Percentiles rank a stretch among this genome's conserved stretches.
Conservation (phyloP, 1,140 invertebrate species). For the Penaeus indicus region DNA sequence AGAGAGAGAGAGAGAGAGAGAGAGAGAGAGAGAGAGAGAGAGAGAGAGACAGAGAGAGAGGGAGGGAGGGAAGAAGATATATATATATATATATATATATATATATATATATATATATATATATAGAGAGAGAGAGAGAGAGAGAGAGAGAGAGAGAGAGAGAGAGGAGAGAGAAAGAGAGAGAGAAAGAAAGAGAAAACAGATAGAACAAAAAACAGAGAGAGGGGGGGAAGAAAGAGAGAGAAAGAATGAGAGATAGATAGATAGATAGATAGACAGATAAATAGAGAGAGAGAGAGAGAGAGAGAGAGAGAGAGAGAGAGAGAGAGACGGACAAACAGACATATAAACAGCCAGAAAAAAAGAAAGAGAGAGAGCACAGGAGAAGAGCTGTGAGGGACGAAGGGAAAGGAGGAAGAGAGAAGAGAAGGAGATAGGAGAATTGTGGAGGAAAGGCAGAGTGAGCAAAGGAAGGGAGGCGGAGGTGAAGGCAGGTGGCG, state of each 20-base stretch:
- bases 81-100: neutral
- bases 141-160: too few species aligned
- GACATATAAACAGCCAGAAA: neutral
- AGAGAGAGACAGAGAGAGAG: neutral
- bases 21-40: too few species aligned
- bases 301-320: neutral
- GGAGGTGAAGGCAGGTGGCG: too few species aligned
- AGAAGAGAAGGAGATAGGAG: too few species aligned
- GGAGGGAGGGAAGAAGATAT: neutral
- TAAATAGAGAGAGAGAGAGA: neutral
- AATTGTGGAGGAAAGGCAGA: too few species aligned
- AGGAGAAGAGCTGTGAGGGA: neutral
- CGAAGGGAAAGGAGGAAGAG: neutral
- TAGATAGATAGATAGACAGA: neutral
- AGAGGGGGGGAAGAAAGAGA: too few species aligned
- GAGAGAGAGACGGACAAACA: neutral
- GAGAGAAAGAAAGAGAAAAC: neutral
- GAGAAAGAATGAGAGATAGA: too few species aligned
- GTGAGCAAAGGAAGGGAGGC: too few species aligned
- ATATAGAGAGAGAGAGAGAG: neutral
- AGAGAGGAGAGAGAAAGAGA: too few species aligned
- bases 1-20: too few species aligned
- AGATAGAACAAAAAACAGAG: neutral
- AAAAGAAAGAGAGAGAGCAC: too few species aligned
- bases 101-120: neutral